These are phyloP conservation scores for Amphipoea lucens DNA, from an alignment of 2,888 invertebrate species.

Conservation along the genomic window DNA sequence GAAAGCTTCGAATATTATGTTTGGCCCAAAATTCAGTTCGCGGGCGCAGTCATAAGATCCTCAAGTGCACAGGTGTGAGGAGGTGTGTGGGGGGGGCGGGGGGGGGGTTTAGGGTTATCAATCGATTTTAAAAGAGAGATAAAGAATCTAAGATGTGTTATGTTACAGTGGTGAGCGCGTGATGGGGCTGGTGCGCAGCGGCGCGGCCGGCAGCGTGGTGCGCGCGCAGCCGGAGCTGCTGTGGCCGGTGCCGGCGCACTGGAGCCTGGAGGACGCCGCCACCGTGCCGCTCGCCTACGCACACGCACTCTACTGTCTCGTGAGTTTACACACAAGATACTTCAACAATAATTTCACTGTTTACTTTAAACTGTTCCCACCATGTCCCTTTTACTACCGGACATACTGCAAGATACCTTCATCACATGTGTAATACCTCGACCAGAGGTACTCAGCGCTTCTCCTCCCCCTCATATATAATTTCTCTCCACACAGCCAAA, in stretches of 20 bases:
- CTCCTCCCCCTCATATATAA: background rate
- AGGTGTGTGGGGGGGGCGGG: too few relatives aligned
- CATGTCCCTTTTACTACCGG: background rate
- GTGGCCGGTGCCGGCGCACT: slow-evolving; percentile 93
- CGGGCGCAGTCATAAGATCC: background rate
- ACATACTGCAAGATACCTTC: background rate
- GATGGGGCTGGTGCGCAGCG: slow-evolving; percentile 91
- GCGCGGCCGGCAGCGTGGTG: slow-evolving; percentile 90
- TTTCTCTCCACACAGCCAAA: background rate
- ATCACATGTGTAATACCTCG: background rate
- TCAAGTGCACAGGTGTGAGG: background rate
- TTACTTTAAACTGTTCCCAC: background rate
- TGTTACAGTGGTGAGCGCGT: slow-evolving; percentile 85
- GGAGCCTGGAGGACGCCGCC: slow-evolving; percentile 93
- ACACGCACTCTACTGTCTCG: slow-evolving; percentile 85
- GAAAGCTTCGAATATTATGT: too few relatives aligned
- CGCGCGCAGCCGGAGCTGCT: slow-evolving; percentile 84
- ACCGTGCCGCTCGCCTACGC: slow-evolving; percentile 94
- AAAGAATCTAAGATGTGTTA: background rate
- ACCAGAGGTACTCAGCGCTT: background rate
- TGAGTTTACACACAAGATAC: too few relatives aligned
- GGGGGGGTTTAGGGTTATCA: background rate
- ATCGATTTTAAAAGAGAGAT: background rate
- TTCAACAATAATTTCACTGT: background rate
- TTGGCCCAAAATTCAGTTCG: background rate